phyloP scores from a whole-genome alignment of 2,888 invertebrate genomes.

The Aphidius colemani region DNA sequence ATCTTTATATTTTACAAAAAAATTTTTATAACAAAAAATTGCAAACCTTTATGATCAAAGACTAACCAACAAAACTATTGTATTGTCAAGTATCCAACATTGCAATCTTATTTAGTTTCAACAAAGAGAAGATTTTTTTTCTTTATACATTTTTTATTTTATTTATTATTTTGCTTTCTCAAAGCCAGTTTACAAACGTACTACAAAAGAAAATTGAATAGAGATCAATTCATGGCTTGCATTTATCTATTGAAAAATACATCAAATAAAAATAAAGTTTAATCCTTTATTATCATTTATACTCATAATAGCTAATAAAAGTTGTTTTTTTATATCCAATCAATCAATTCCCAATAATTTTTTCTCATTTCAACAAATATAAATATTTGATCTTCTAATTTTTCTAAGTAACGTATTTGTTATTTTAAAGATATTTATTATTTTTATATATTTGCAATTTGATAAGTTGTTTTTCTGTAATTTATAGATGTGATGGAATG shows the following conservation, averaged over 20 bases:
- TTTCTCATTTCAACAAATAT: too few relatives aligned
- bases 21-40: background rate
- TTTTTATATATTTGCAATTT: conserved; percentile 6
- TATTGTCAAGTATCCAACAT: conserved; percentile 9
- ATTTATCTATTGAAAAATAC: too few relatives aligned
- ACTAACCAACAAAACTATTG: conserved; percentile 6
- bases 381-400: too few relatives aligned
- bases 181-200: conserved; percentile 12
- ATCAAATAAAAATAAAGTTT: too few relatives aligned
- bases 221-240: too few relatives aligned
- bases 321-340: too few relatives aligned
- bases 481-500: conserved; percentile 74
- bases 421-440: background rate
- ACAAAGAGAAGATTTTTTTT: conserved; percentile 17
- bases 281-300: too few relatives aligned
- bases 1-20: too few relatives aligned
- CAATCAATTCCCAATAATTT: too few relatives aligned
- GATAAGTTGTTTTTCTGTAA: conserved; percentile 15
- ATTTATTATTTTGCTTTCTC: too few relatives aligned
- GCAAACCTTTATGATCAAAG: conserved; percentile 9
- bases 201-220: background rate
- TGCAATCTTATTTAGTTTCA: conserved; percentile 27
- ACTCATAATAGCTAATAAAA: too few relatives aligned
- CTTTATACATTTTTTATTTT: background rate
- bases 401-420: background rate